Base-by-base conservation (phyloP, 1,140 invertebrate species). In the Lepidotrigona ventralis region DNA sequence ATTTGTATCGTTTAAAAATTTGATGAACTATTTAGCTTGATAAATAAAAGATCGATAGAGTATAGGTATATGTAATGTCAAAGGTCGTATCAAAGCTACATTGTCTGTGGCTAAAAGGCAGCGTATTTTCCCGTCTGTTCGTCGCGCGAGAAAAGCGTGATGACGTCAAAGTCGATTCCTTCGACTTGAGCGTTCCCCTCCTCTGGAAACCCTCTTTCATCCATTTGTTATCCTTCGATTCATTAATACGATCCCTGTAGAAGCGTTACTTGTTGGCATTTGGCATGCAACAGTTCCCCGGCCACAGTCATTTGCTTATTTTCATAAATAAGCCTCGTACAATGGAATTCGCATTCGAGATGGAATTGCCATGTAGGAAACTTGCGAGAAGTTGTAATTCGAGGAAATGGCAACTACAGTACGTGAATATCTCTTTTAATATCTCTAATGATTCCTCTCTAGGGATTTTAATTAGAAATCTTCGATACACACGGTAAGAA, bases 1-100 rank as follows among this genome's bases (percentile, higher is more conserved):
- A 60, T 46, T 53, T 33, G n/a, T n/a, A 64, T 63, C 64, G 58
- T 77, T 85, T 79, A 79, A 87, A n/a, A 87, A 84, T 88, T 88
- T 75, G 83, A 88, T 75, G 84, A 88, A 87, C 80, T 73, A 81
- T 89, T 85, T 81, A 81, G 73, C 79, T 86, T 78, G 64, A 85
- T 89, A 89, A 89, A 89, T 89, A 89, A 89, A 89, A 81, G 82
- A 89, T 89, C 88, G 88, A 89, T 88, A 88, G 23, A 60, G 72
- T 68, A 53, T 39, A 66, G 39, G 53, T 82, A 72, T 69, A 72
- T 69, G 74, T 88, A 89, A 89, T 89, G 88, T 89, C 88, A 89
- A 78, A 84, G 88, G 88, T 89, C 88, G 73, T 74, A 71, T 85
- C 86, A 85, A 58, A 79, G 83, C 83, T 66, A 84, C 86, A 81